A percentile compares a stretch with the other conserved stretches of the same genome.
Conservation (phyloP, 1,140 invertebrate species). For the Drosophila pandora region DNA sequence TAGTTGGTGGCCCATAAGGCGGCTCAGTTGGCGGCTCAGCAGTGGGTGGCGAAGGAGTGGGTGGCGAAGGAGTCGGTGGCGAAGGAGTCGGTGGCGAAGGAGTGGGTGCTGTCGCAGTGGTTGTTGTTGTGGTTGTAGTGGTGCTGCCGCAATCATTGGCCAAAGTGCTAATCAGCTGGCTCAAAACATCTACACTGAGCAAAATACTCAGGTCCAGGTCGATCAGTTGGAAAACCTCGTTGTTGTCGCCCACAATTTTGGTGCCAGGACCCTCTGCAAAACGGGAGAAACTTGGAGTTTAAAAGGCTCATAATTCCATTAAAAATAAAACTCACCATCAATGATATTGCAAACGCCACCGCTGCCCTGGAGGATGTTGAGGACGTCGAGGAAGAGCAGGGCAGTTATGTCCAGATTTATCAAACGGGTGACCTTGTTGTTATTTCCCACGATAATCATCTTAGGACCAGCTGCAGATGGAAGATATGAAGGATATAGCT, state of each 20-base stretch:
- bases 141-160: conserved; percentile 40
- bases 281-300: too few relatives aligned
- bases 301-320: neutral
- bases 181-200: conserved; percentile 31
- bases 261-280: conserved; percentile 30
- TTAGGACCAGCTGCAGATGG: conserved; percentile 32
- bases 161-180: conserved; percentile 35
- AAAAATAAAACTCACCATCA: conserved; percentile 18
- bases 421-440: conserved; percentile 42
- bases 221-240: conserved; percentile 34
- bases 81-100: neutral
- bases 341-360: conserved; percentile 38
- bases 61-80: neutral
- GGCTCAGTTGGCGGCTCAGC: neutral
- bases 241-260: conserved; percentile 45
- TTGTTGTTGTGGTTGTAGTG: conserved; percentile 1
- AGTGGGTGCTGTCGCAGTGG: conserved; percentile 2
- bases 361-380: conserved; percentile 35
- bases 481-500: neutral
- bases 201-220: conserved; percentile 48
- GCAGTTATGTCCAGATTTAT: conserved; percentile 31
- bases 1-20: conserved; percentile 1
- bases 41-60: neutral
- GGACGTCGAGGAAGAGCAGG: conserved; percentile 24
- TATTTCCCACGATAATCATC: conserved; percentile 52